A percentile compares a stretch with the other conserved stretches of the same genome.
Conservation (phyloP, 2,113 vertebrate species). For the Corythornis vintsioides region DNA sequence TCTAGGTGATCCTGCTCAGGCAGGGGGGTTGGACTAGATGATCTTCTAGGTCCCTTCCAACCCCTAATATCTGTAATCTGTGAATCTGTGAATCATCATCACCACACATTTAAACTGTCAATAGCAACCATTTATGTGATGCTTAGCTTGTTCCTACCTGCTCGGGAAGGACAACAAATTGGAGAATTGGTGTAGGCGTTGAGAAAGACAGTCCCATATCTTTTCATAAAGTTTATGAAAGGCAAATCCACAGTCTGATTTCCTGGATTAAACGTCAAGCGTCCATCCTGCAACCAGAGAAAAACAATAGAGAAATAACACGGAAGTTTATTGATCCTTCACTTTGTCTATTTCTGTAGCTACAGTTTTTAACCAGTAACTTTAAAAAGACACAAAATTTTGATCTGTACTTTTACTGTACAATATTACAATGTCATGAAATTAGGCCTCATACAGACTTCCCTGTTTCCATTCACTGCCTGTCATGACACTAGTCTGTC, state of each 20-base stretch:
- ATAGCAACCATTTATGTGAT: neutral
- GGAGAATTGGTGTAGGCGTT: constrained; percentile 96
- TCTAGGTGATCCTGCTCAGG: too few species aligned
- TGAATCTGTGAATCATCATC: neutral
- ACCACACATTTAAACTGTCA: neutral
- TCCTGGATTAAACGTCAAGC: constrained; percentile 86
- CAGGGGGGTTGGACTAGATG: too few species aligned
- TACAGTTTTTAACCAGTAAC: neutral
- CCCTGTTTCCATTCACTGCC: neutral
- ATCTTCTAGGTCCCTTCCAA: too few species aligned
- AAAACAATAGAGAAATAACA: neutral
- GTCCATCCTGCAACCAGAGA: constrained; percentile 86
- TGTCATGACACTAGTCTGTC: neutral
- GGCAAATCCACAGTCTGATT: constrained; percentile 87
- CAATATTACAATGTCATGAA: neutral
- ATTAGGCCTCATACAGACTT: neutral
- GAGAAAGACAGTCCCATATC: constrained; percentile 83
- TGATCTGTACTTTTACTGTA: neutral
- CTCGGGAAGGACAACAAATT: constrained; percentile 95
- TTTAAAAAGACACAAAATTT: neutral
- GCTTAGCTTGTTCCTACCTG: constrained; percentile 78
- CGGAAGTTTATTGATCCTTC: neutral
- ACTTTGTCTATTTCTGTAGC: neutral
- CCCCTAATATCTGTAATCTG: too few species aligned
- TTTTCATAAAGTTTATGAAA: constrained; percentile 84